Conservation (phyloP, 2,797 vertebrate genomes). For the Schizopygopsis pylzovi region DNA sequence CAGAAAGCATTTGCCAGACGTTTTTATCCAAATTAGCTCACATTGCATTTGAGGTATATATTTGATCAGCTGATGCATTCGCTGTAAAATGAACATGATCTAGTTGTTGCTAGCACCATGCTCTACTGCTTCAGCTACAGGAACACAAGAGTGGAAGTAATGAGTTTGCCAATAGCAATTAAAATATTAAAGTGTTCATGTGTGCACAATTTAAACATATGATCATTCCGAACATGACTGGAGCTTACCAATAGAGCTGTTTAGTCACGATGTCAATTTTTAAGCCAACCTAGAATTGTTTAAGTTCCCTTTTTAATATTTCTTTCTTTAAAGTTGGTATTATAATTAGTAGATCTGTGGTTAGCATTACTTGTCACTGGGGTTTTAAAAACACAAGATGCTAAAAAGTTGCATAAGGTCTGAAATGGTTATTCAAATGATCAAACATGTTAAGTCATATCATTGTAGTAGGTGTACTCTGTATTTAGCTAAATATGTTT, state of each 20-base stretch:
- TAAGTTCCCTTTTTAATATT: too few relatives aligned
- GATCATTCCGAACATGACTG: background rate
- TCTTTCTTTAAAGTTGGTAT: too few relatives aligned
- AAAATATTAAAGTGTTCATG: background rate
- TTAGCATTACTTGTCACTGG: background rate
- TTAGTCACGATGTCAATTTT: background rate
- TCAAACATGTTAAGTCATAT: background rate
- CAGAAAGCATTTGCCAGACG: background rate
- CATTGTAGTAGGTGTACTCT: background rate
- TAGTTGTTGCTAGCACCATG: background rate
- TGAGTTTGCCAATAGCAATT: background rate
- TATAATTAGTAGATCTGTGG: too few relatives aligned
- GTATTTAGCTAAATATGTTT: background rate
- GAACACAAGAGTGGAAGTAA: background rate
- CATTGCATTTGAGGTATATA: background rate
- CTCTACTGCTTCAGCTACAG: background rate
- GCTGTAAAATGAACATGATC: background rate
- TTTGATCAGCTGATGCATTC: background rate
- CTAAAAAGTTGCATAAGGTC: background rate
- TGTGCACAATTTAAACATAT: background rate
- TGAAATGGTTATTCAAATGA: background rate
- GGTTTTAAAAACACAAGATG: background rate
- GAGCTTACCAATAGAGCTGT: background rate
- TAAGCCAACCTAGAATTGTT: too few relatives aligned
- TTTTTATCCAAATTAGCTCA: background rate